Conservation (phyloP, 2,797 vertebrate species). For the Leucoraja ocellata region DNA sequence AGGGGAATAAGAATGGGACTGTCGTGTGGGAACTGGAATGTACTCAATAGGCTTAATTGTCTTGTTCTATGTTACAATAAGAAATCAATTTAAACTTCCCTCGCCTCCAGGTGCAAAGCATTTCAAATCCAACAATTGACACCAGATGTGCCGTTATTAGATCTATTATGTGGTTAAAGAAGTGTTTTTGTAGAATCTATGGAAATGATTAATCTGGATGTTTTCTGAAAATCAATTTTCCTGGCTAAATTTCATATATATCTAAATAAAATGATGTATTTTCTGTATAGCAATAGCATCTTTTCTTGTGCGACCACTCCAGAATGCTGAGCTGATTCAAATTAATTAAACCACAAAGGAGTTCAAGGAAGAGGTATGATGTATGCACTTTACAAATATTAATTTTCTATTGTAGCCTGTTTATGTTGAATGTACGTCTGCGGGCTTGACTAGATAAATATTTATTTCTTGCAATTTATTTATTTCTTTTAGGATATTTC, state of each 20-base stretch:
- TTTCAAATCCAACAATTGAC: neutral
- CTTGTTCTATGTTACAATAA: too few relatives aligned
- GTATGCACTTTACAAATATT: neutral
- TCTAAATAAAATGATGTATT: neutral
- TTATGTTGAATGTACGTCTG: constrained; percentile 44
- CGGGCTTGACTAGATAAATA: constrained; percentile 52
- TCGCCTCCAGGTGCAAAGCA: too few relatives aligned
- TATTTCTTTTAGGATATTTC: constrained; percentile 59
- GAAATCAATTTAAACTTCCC: too few relatives aligned
- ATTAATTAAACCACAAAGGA: neutral
- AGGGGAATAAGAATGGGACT: too few relatives aligned
- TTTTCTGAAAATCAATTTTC: neutral
- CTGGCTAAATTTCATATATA: neutral
- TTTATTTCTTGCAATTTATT: constrained; percentile 41
- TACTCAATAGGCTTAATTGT: too few relatives aligned
- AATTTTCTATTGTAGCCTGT: constrained; percentile 64
- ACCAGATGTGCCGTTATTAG: too few relatives aligned
- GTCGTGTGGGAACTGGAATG: too few relatives aligned
- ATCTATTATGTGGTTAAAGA: neutral
- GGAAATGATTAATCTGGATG: neutral
- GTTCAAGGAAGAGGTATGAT: neutral
- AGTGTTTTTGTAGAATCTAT: neutral
- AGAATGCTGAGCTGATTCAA: neutral
- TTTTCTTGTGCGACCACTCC: neutral
- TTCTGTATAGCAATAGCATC: neutral